Evolutionary conservation across 1,140 invertebrate species (phyloP).

Genomic region (Monochamus saltuarius): DNA sequence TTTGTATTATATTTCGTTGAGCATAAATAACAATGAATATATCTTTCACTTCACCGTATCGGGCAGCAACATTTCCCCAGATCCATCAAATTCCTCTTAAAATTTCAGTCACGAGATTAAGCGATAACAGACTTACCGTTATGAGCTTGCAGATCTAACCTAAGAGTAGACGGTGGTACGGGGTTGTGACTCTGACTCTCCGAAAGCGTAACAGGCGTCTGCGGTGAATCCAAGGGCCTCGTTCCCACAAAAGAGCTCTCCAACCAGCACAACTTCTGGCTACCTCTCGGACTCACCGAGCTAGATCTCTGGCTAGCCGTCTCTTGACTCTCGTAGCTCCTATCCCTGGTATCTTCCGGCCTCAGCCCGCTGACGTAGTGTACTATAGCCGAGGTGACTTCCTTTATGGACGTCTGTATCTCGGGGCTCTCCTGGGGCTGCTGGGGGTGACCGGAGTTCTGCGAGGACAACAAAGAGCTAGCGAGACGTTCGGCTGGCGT

Average conservation of each 20-base stretch:
- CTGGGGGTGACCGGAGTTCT: conserved; percentile 42
- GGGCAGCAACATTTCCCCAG: too few relatives aligned
- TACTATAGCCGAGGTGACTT: conserved; percentile 90
- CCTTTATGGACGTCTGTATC: conserved; percentile 86
- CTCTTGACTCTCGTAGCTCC: conserved; percentile 35
- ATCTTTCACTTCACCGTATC: too few relatives aligned
- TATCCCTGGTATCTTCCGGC: conserved; percentile 48
- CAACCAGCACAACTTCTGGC: conserved; percentile 75
- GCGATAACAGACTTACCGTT: conserved; percentile 65
- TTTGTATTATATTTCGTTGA: too few relatives aligned
- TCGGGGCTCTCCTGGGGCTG: conserved; percentile 64
- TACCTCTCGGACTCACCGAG: conserved; percentile 53
- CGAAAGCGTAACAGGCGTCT: conserved; percentile 70
- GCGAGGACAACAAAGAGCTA: conserved; percentile 60
- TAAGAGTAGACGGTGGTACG: conserved; percentile 51
- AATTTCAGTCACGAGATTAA: conserved; percentile 5
- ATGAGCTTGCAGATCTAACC: conserved; percentile 57
- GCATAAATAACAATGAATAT: too few relatives aligned
- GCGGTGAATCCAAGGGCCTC: conserved; percentile 78
- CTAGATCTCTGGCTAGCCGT: conserved; percentile 37
- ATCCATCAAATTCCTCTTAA: too few relatives aligned
- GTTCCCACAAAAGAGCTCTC: conserved; percentile 88
- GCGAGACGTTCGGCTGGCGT: conserved; percentile 81
- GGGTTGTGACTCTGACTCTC: conserved; percentile 48
- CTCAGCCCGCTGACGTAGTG: conserved; percentile 83